Percentiles rank a stretch among this genome's conserved stretches.
Conservation (phyloP, 2,797 vertebrate species). For the Anniella stebbinsi region DNA sequence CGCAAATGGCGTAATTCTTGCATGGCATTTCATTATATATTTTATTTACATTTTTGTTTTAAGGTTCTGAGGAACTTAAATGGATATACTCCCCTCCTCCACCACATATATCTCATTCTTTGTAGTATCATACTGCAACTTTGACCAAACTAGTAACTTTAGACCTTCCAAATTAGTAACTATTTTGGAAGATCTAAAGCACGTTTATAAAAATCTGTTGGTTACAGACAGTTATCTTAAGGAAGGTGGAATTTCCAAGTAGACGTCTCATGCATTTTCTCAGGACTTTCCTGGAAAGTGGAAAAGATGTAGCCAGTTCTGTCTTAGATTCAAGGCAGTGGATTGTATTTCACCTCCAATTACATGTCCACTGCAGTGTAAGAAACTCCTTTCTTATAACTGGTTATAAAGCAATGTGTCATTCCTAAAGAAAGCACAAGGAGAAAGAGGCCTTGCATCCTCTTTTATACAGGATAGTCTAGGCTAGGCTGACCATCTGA, state of each 20-base stretch:
- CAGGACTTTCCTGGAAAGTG: background rate
- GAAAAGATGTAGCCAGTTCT: background rate
- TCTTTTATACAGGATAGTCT: too few relatives aligned
- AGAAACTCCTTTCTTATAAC: background rate
- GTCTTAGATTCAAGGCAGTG: background rate
- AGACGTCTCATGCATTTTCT: background rate
- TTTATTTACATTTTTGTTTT: constrained; percentile 53
- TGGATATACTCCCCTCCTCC: background rate
- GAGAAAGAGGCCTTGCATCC: background rate
- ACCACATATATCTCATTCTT: constrained; percentile 54
- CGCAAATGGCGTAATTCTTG: constrained; percentile 15
- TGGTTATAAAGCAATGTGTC: background rate
- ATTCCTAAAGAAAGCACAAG: background rate
- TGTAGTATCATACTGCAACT: constrained; percentile 54
- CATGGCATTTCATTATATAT: constrained; percentile 45
- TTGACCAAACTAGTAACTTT: constrained; percentile 57
- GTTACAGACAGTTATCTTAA: constrained; percentile 47
- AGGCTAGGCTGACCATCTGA: too few relatives aligned
- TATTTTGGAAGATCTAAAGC: constrained; percentile 60
- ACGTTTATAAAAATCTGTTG: constrained; percentile 51
- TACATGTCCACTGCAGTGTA: background rate
- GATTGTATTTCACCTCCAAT: background rate
- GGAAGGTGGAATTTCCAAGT: constrained; percentile 41
- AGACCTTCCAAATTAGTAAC: too few relatives aligned
- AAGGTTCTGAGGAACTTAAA: constrained; percentile 52